phyloP scores from a whole-genome alignment of 2,888 invertebrate genomes.

The Charanyca ferruginea region DNA sequence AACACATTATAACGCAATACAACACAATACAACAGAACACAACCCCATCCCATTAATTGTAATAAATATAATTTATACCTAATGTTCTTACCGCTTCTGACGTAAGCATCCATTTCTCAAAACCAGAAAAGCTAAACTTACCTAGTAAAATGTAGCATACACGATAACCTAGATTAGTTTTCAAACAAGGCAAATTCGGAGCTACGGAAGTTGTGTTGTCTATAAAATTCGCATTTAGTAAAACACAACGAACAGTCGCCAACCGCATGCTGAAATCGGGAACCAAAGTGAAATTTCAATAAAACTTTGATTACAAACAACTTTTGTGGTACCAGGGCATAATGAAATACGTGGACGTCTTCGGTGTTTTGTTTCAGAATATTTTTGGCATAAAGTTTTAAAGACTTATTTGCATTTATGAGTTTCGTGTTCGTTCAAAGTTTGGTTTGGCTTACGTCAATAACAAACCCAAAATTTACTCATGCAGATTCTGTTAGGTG shows the following conservation, averaged over 20 bases:
- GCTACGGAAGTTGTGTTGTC: constrained; percentile 46
- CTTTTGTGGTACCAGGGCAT: constrained; percentile 35
- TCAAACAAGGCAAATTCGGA: constrained; percentile 47
- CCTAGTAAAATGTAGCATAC: constrained; percentile 32
- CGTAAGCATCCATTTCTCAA: not conserved
- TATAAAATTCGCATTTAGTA: constrained; percentile 52
- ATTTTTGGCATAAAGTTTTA: constrained; percentile 31
- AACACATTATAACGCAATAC: no score
- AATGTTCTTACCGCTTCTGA: not conserved
- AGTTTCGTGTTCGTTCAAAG: constrained; percentile 9
- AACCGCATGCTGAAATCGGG: constrained; percentile 46
- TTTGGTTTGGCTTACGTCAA: constrained; percentile 19
- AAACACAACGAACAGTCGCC: constrained; percentile 41
- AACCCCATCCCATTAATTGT: no score
- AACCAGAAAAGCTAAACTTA: constrained; percentile 20
- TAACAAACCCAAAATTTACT: not conserved
- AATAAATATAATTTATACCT: no score
- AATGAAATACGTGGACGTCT: constrained; percentile 55
- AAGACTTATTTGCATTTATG: constrained; percentile 33
- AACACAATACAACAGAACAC: not conserved
- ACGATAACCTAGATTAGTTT: constrained; percentile 53
- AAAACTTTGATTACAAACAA: constrained; percentile 62
- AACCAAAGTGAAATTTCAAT: constrained; percentile 57
- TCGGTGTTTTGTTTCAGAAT: constrained; percentile 26
- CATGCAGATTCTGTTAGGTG: not conserved